Conservation (phyloP, 2,797 vertebrate genomes). For the Paratrypauchen microcephalus region DNA sequence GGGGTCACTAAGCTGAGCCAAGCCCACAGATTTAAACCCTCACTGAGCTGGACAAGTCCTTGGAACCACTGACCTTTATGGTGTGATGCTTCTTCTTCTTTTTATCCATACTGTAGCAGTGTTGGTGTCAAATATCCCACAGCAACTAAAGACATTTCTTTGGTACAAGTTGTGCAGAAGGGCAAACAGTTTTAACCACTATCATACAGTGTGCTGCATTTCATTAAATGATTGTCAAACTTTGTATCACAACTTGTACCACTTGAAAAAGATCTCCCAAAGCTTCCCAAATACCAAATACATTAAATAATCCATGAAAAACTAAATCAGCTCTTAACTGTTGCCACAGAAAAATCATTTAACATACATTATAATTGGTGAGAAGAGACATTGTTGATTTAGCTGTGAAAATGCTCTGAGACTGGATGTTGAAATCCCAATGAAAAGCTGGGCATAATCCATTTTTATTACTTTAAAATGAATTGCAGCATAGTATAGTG, state of each 20-base stretch:
- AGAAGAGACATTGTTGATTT: no score
- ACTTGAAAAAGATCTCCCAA: no score
- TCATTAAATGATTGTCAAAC: not conserved
- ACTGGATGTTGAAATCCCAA: no score
- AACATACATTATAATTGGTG: no score
- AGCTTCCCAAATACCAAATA: no score
- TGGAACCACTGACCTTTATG: conserved; percentile 61
- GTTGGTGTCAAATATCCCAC: conserved; percentile 34
- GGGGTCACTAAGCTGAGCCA: conserved; percentile 61
- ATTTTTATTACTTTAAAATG: no score
- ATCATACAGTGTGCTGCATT: conserved; percentile 27
- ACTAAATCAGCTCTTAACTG: no score
- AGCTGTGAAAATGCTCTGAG: no score
- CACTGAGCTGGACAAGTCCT: conserved; percentile 40
- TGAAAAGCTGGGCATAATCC: no score
- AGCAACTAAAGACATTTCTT: conserved; percentile 26
- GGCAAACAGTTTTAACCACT: conserved; percentile 31
- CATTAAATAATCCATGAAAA: no score
- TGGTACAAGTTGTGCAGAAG: conserved; percentile 32
- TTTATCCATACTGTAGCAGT: conserved; percentile 37
- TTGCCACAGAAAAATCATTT: no score
- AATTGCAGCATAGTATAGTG: no score
- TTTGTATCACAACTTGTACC: not conserved
- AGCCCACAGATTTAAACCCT: conserved; percentile 64
- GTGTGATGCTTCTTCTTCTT: conserved; percentile 38